A percentile compares a stretch with the other conserved stretches of the same genome.
These are phyloP conservation scores for Eudemis profundana DNA, from an alignment of 2,888 invertebrate species.

Conservation along the genomic window DNA sequence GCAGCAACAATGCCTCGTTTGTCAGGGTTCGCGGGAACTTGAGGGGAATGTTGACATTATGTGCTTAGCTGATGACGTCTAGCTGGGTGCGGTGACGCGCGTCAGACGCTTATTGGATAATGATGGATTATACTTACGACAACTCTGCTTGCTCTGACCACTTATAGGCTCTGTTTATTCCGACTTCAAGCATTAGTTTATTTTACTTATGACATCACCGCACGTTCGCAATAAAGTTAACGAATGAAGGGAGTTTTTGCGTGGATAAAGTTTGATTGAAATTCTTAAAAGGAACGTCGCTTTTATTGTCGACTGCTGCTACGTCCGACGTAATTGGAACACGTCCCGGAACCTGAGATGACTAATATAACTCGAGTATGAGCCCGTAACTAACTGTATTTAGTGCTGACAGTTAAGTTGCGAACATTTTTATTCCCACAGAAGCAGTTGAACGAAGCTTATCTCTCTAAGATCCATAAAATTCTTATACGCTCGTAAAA, in stretches of 20 bases:
- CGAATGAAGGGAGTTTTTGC: constrained; percentile 27
- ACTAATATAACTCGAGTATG: constrained; percentile 44
- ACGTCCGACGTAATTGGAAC: constrained; percentile 51
- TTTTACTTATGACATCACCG: constrained; percentile 41
- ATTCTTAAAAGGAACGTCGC: constrained; percentile 22
- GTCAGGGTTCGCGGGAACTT: constrained; percentile 76
- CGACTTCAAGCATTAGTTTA: constrained; percentile 18
- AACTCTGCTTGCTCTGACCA: constrained; percentile 19
- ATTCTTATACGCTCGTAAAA: constrained; percentile 30
- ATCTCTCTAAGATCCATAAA: constrained; percentile 38
- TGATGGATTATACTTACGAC: constrained; percentile 37
- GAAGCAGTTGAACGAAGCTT: constrained; percentile 30
- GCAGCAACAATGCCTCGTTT: constrained; percentile 76
- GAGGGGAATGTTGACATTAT: constrained; percentile 56
- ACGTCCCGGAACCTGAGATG: constrained; percentile 48
- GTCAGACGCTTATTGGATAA: constrained; percentile 38
- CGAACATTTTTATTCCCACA: constrained; percentile 17
- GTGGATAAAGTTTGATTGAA: constrained; percentile 20
- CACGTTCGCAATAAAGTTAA: neutral
- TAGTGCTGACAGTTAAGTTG: constrained; percentile 21
- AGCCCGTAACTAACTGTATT: constrained; percentile 33
- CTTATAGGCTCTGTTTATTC: constrained; percentile 22
- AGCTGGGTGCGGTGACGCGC: constrained; percentile 40
- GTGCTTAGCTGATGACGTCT: constrained; percentile 39
- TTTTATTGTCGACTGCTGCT: constrained; percentile 39